Base-by-base conservation (phyloP, 2,113 vertebrate genomes). In the Trogon surrucura region DNA sequence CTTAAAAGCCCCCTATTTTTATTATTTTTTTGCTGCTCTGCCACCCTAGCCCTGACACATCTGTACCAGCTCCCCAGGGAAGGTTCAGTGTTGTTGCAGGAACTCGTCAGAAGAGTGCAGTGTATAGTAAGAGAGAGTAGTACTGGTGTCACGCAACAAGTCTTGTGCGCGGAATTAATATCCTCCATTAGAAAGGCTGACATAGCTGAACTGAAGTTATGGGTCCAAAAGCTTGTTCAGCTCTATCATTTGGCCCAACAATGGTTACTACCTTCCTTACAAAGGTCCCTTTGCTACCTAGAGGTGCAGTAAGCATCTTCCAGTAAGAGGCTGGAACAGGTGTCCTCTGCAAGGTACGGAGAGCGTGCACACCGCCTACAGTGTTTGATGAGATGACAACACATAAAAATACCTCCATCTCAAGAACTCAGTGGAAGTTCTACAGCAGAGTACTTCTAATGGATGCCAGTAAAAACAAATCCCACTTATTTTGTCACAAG, bases 51-150 rank as follows among this genome's bases (percentile, higher is more conserved):
- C 18, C 38, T 41, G 58, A 29, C 13, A 6, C 20, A 50, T 4
- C 4, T 26, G 23, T 32, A 44, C 21, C 50, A 50, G 57, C 9
- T 92, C 34, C 73, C 56, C 51, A 41, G 54, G n/a, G 45, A 48
- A 44, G 64, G 12, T 79, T 61, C 77, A 54, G 30, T 92, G 97
- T 17, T 73, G 78, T 95, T 95, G 65, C 93, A 84, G 34, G 79
- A 86, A 58, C 75, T 88, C 0, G 87, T 88, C 94, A 93, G 96
- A 90, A 94, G 93, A 96, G 91, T 79, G 93, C 95, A 96, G 77
- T 82, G 83, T 34, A 62, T 69, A 21, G 93, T 62, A 92, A 64
- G 65, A 86, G 70, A 96, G 95, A 85, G 60, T 60, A n/a, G 45
- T 1, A 54, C 48, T 67, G 57, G 57, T 81, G 77, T 48, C 91